Conservation (phyloP, 2,888 invertebrate genomes). For the Caenorhabditis japonica region DNA sequence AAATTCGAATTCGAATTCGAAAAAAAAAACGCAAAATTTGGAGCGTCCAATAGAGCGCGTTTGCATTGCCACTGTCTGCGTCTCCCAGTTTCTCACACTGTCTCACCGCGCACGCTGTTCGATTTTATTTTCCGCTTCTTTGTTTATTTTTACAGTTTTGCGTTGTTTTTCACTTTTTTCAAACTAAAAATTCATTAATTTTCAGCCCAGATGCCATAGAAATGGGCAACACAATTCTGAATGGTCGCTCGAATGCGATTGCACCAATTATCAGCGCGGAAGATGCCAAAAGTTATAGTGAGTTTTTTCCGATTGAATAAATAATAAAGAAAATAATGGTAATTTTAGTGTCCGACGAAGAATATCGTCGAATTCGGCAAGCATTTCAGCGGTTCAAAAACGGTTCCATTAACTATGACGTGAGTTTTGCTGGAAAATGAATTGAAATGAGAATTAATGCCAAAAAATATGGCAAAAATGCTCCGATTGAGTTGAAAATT, state of each 20-base stretch:
- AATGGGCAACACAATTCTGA: slow-evolving; percentile 53
- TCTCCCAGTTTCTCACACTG: slow-evolving; percentile 18
- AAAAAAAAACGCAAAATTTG: too few relatives aligned
- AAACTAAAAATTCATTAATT: slow-evolving; percentile 1
- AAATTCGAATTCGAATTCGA: slow-evolving; percentile 19
- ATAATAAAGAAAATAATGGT: background rate
- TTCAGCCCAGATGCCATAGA: slow-evolving; percentile 13
- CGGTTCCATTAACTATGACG: slow-evolving; percentile 51
- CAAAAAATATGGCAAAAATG: too few relatives aligned
- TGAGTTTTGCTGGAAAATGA: slow-evolving; percentile 6
- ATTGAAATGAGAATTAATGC: background rate
- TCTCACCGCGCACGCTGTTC: slow-evolving; percentile 29
- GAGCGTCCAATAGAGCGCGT: slow-evolving; percentile 18
- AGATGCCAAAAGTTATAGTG: slow-evolving; percentile 47
- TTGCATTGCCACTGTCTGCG: slow-evolving; percentile 21
- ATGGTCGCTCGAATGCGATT: slow-evolving; percentile 34
- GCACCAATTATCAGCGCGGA: slow-evolving; percentile 53
- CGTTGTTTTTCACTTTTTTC: slow-evolving; percentile 5
- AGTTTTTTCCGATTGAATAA: background rate
- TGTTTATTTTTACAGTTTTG: slow-evolving; percentile 15
- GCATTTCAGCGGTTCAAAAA: slow-evolving; percentile 66
- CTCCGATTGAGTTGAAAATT: too few relatives aligned
- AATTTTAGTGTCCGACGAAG: slow-evolving; percentile 64
- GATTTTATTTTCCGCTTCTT: slow-evolving; percentile 23
- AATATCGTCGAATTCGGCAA: slow-evolving; percentile 54